Evolutionary conservation across 2,113 vertebrate species (phyloP), one percentile per base, ranked within the genome.

Genomic region (Microcebus murinus): DNA sequence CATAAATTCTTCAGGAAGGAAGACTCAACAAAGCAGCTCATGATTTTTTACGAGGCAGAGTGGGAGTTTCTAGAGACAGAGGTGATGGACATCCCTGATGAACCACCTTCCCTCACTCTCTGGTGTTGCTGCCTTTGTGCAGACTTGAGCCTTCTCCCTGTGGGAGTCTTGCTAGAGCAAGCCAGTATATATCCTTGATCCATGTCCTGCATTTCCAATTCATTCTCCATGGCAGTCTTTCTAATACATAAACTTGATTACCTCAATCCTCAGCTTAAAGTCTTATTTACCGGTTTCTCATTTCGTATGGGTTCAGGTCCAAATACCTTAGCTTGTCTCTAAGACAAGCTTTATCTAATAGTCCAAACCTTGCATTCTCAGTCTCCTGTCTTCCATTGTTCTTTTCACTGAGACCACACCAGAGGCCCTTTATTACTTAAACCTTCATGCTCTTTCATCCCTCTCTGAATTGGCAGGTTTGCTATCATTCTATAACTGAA

Each of bases 21-120:
- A 20, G 21, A 84, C 31, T 89, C 31, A 71, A 92, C 12, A 55
- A 86, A 81, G 3, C 23, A 63, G 6, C 17, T 6, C 10, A 14
- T 48, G 18, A 18, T 77, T 0, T 14, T 48, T 20, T 77, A 48
- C 77, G 48, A 91, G 17, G 6, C 36, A 68, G 8, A 52, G 15
- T 18, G 15, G 4, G 0, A 21, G 34, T 23, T 50, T 36, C 17
- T 59, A 67, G 50, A 82, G 29, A 42, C 0, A 52, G 50, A 50
- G 50, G 3, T 50, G 50, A 50, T 50, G 48, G 13, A 12, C 48
- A 27, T 65, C 15, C 68, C 3, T 29, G 21, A 39, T 57, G 17
- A 4, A 1, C 2, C 0, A 48, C 12, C 10, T 39, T 23, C 8
- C n/a, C 20, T 31, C 14, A 25, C 8, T 57, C 18, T 6, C 65